phyloP scores from a whole-genome alignment of 2,113 vertebrate genomes.

The Heterotilapia buettikoferi region DNA sequence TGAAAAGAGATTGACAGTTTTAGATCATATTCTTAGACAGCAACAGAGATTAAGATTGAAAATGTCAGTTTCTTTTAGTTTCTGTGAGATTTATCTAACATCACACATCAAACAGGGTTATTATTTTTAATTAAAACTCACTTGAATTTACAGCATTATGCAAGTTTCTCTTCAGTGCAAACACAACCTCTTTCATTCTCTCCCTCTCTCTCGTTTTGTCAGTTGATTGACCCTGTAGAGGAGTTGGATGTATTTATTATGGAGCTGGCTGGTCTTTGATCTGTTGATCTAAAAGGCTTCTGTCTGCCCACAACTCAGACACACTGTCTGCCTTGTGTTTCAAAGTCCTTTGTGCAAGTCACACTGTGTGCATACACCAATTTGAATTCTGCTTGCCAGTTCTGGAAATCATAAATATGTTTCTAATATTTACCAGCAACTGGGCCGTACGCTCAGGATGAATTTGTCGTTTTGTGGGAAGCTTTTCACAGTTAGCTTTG shows the following conservation, averaged over 20 bases:
- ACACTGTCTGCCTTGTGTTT: background rate
- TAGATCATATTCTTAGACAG: background rate
- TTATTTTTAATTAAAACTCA: background rate
- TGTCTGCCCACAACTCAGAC: background rate
- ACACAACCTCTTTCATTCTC: background rate
- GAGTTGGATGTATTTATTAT: background rate
- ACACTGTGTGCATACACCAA: background rate
- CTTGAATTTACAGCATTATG: background rate
- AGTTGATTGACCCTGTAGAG: background rate
- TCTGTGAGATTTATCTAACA: background rate
- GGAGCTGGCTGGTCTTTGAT: slow-evolving; percentile 6
- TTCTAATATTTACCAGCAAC: background rate
- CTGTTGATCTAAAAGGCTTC: background rate
- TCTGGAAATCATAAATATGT: background rate
- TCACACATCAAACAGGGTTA: background rate
- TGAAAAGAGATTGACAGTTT: background rate
- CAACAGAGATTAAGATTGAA: background rate
- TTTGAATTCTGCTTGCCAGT: background rate
- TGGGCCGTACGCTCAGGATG: background rate
- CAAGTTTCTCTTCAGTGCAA: background rate
- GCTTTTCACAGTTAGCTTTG: background rate
- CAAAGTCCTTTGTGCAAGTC: background rate
- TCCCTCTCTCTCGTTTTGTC: background rate
- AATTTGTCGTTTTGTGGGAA: background rate
- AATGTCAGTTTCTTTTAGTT: background rate